These are phyloP conservation scores for Zaprionus taronus DNA, from an alignment of 1,140 invertebrate genomes.

Conservation along the genomic window DNA sequence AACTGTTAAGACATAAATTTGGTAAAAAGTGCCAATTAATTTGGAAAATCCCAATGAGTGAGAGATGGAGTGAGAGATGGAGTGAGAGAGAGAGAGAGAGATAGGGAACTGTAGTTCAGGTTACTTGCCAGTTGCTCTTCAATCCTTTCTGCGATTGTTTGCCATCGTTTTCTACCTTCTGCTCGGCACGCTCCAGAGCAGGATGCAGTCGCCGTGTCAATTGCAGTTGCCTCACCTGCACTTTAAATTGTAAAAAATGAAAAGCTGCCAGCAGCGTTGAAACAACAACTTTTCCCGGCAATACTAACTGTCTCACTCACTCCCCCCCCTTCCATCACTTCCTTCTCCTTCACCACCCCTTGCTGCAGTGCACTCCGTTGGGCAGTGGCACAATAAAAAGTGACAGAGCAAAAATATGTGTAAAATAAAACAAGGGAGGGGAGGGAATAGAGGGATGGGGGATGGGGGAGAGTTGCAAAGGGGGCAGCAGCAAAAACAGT, in stretches of 20 bases:
- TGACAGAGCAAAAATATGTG: constrained; percentile 81
- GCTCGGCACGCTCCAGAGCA: constrained; percentile 21
- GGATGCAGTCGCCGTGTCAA: constrained; percentile 72
- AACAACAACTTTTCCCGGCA: constrained; percentile 63
- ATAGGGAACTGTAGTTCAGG: constrained; percentile 18
- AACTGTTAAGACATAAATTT: constrained; percentile 44
- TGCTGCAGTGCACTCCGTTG: neutral
- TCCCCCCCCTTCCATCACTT: neutral
- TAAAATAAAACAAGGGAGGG: constrained; percentile 68
- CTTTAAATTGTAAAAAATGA: constrained; percentile 78
- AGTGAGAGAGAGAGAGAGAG: constrained; percentile 20
- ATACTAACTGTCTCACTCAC: constrained; percentile 37
- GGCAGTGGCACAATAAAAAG: constrained; percentile 72
- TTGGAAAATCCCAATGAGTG: constrained; percentile 53
- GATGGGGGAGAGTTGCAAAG: neutral
- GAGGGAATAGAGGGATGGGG: neutral
- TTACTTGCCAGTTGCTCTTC: constrained; percentile 18
- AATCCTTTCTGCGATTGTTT: constrained; percentile 58
- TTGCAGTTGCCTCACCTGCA: constrained; percentile 77
- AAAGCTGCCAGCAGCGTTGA: constrained; percentile 67
- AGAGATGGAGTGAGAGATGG: constrained; percentile 2
- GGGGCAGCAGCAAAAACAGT: constrained; percentile 64
- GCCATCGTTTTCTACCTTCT: constrained; percentile 20
- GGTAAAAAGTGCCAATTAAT: constrained; percentile 65
- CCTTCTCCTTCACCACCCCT: neutral